A percentile compares a stretch with the other conserved stretches of the same genome.
These are phyloP conservation scores for Lacerta viridis DNA, from an alignment of 2,797 vertebrate species.

Conservation along the genomic window DNA sequence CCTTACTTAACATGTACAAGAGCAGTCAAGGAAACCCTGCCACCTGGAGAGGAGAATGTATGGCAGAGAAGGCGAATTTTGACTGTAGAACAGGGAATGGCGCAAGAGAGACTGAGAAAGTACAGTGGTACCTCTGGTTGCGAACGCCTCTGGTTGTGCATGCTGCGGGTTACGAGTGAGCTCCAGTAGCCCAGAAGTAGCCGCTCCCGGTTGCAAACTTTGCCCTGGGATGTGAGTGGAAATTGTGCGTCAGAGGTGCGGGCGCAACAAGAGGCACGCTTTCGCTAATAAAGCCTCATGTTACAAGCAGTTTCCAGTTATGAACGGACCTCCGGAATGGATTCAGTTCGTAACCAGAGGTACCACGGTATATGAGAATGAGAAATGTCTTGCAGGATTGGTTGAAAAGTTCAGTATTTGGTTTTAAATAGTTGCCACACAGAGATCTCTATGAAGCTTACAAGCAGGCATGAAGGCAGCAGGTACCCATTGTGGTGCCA, in stretches of 20 bases:
- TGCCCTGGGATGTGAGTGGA: too few species aligned
- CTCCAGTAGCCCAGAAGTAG: too few species aligned
- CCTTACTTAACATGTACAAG: background rate
- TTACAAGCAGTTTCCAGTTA: too few species aligned
- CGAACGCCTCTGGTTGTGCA: too few species aligned
- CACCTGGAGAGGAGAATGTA: background rate
- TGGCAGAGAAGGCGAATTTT: background rate
- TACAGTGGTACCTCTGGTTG: background rate
- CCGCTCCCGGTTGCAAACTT: accelerated
- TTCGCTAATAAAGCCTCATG: too few species aligned
- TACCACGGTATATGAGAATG: background rate
- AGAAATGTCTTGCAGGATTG: background rate
- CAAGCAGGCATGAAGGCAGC: background rate
- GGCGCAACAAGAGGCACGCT: accelerated
- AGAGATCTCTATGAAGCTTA: background rate
- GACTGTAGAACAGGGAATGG: background rate
- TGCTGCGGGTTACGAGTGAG: too few species aligned
- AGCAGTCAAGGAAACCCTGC: background rate
- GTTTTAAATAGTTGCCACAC: background rate
- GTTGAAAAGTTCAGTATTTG: background rate
- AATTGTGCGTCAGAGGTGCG: accelerated
- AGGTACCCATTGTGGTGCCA: background rate
- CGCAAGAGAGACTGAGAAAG: background rate
- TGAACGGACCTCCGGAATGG: too few species aligned
- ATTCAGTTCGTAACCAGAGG: too few species aligned